These are phyloP conservation scores for Cathartes aura DNA, from an alignment of 2,113 vertebrate species.

Conservation along the genomic window DNA sequence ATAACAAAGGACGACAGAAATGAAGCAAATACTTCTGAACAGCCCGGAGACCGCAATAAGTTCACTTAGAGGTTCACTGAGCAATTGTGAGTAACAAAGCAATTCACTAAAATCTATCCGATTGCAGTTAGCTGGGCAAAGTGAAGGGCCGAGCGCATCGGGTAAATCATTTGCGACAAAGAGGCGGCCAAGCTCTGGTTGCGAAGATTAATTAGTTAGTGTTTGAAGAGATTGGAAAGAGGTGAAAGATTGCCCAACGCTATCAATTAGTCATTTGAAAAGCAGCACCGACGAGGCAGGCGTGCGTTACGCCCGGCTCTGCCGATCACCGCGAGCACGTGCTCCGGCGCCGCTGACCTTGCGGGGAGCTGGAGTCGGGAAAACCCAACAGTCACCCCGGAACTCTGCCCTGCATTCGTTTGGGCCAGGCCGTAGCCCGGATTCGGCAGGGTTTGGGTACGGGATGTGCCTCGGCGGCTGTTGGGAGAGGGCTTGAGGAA, in stretches of 20 bases:
- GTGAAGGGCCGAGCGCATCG: fast-evolving
- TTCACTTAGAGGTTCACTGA: background rate
- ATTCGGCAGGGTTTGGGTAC: fast-evolving
- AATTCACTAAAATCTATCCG: fast-evolving
- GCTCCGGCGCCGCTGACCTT: fast-evolving
- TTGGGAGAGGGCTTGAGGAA: background rate
- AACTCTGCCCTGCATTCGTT: fast-evolving
- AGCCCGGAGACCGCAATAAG: background rate
- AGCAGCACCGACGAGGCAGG: background rate
- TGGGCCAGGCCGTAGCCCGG: fast-evolving
- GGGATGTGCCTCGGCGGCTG: background rate
- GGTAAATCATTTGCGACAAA: background rate
- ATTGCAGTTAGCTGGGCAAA: background rate
- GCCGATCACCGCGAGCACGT: fast-evolving
- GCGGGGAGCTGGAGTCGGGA: background rate
- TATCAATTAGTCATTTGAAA: background rate
- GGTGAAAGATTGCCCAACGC: background rate
- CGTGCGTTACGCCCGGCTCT: fast-evolving
- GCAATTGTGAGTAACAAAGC: background rate
- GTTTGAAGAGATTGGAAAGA: background rate
- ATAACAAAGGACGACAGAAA: fast-evolving
- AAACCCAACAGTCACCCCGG: fast-evolving
- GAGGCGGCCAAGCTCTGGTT: background rate
- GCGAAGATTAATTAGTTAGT: background rate
- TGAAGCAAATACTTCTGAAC: background rate